phyloP scores from a whole-genome alignment of 2,888 invertebrate species.

The Emmelina monodactyla region DNA sequence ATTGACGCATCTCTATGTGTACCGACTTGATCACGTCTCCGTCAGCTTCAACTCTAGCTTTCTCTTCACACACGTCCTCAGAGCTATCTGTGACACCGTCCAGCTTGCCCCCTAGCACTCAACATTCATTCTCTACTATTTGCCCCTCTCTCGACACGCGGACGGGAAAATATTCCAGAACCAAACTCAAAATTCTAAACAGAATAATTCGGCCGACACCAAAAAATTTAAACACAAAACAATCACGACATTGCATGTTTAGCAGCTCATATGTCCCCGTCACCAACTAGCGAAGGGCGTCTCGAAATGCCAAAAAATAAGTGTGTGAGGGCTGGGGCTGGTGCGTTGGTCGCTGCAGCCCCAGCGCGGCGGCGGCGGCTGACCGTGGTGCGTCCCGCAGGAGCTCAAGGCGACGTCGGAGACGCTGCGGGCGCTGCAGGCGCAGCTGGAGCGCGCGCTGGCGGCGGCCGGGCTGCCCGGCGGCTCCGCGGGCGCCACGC shows the following conservation, averaged over 20 bases:
- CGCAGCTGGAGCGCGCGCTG: constrained; percentile 77
- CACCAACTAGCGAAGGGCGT: constrained; percentile 57
- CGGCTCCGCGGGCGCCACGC: constrained; percentile 69
- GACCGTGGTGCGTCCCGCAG: constrained; percentile 62
- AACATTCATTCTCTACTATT: constrained; percentile 24
- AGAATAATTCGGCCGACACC: constrained; percentile 42
- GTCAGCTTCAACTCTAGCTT: constrained; percentile 54
- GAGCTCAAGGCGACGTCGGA: constrained; percentile 86
- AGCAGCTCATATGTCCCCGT: constrained; percentile 59
- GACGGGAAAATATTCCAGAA: constrained; percentile 19
- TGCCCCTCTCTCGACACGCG: constrained; percentile 33
- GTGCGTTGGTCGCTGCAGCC: background rate
- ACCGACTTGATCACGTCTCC: constrained; percentile 27
- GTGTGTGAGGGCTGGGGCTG: constrained; percentile 4
- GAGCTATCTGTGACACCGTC: constrained; percentile 45
- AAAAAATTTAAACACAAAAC: constrained; percentile 24
- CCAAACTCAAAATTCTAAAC: constrained; percentile 24
- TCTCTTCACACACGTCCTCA: constrained; percentile 46
- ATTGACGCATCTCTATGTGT: constrained; percentile 50
- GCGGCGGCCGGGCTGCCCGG: constrained; percentile 69
- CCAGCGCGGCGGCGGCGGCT: constrained; percentile 44
- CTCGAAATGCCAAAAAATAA: constrained; percentile 29
- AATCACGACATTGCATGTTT: constrained; percentile 64
- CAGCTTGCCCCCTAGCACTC: constrained; percentile 54
- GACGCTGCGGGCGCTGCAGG: constrained; percentile 83